Evolutionary conservation across 1,140 invertebrate genomes (phyloP).

Genomic region (Drosophila bipectinata): DNA sequence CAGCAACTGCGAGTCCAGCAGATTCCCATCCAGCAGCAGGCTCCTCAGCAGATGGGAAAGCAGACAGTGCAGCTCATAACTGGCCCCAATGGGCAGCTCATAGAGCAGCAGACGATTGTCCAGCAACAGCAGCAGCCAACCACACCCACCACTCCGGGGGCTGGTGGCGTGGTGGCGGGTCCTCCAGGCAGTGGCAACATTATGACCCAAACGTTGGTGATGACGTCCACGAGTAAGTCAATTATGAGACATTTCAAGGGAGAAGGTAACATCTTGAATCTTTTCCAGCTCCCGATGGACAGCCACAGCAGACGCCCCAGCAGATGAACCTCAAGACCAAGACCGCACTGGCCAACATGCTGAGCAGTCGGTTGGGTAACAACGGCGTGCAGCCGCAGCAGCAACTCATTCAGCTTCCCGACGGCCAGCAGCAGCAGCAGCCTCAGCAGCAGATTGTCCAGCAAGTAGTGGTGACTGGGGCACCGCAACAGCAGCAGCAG

Average conservation of each 20-base stretch:
- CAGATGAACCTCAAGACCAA: slow-evolving; percentile 95
- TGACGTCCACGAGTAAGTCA: slow-evolving; percentile 85
- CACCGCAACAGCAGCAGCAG: slow-evolving; percentile 65
- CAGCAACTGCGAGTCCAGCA: slow-evolving; percentile 85
- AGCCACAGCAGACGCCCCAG: slow-evolving; percentile 78
- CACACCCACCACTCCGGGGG: slow-evolving; percentile 58
- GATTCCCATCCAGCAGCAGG: slow-evolving; percentile 85
- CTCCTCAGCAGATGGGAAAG: slow-evolving; percentile 83
- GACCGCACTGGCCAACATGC: slow-evolving; percentile 96
- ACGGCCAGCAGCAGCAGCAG: slow-evolving; percentile 84
- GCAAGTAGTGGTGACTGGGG: slow-evolving; percentile 67
- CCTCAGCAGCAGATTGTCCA: slow-evolving; percentile 72
- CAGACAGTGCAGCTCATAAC: slow-evolving; percentile 85
- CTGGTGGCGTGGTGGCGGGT: slow-evolving; percentile 29
- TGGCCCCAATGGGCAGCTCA: slow-evolving; percentile 72
- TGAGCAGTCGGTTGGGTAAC: slow-evolving; percentile 93
- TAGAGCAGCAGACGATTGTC: slow-evolving; percentile 84
- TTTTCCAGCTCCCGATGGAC: slow-evolving; percentile 59
- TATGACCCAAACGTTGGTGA: slow-evolving; percentile 83
- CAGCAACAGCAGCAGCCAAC: slow-evolving; percentile 84
- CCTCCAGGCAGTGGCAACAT: slow-evolving; percentile 46
- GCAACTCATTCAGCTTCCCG: slow-evolving; percentile 84
- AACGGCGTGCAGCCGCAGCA: slow-evolving; percentile 83
- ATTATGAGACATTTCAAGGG: background rate
- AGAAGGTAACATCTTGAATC: background rate